phyloP scores from a whole-genome alignment of 2,113 vertebrate species.

The Thoracochromis brauschi region DNA sequence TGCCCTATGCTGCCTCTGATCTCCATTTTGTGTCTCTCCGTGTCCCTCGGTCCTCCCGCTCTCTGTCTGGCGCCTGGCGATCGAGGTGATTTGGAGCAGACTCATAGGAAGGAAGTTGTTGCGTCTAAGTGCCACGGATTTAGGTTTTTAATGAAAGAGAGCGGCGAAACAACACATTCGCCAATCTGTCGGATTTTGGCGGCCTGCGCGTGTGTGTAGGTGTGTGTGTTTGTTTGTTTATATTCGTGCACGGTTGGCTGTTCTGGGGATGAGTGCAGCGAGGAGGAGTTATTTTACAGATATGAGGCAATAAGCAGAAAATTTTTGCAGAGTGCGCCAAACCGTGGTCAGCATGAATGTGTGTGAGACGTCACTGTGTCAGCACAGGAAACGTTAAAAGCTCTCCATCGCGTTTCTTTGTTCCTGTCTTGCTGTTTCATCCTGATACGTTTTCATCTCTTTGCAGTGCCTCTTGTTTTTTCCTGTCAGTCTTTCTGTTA shows the following conservation, averaged over 20 bases:
- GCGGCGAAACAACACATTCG: neutral
- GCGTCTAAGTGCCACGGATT: neutral
- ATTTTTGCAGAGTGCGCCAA: neutral
- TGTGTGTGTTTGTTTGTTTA: conserved; percentile 44
- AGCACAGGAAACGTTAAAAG: neutral
- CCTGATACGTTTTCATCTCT: neutral
- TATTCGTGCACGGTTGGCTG: neutral
- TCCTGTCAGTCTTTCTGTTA: neutral
- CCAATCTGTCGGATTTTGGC: conserved; percentile 36
- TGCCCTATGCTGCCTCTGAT: conserved; percentile 11
- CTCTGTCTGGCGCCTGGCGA: neutral
- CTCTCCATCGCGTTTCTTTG: neutral
- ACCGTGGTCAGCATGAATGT: neutral
- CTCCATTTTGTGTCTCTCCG: conserved; percentile 11
- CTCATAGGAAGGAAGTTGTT: conserved; percentile 8
- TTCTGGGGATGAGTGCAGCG: conserved; percentile 14
- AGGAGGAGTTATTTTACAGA: conserved; percentile 41
- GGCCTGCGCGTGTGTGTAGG: conserved; percentile 4
- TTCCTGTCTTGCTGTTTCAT: neutral
- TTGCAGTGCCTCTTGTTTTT: neutral
- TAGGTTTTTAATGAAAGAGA: conserved; percentile 8
- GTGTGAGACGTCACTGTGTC: neutral
- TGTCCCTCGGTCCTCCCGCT: neutral
- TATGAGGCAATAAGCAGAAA: conserved; percentile 12
- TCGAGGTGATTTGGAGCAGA: neutral